Percentiles rank a stretch among this genome's conserved stretches.
Conservation (phyloP, 1,140 invertebrate genomes). For the Arctopsyche grandis region DNA sequence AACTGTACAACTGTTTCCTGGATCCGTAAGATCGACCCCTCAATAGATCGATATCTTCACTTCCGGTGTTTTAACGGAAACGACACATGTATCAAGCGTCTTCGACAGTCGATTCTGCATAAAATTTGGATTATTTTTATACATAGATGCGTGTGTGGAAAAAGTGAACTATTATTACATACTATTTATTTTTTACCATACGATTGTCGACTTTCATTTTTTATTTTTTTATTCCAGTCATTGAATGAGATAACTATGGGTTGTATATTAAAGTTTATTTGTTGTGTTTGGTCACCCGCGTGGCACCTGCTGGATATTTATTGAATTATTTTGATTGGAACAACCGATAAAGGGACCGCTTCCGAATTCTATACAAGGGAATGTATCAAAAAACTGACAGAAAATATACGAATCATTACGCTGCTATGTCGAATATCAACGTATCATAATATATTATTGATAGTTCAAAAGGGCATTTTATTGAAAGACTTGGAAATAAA, state of each 20-base stretch:
- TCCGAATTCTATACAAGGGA: conserved; percentile 38
- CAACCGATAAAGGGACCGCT: conserved; percentile 49
- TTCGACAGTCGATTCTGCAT: neutral
- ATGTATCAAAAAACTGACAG: conserved; percentile 11
- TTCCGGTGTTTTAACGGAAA: conserved; percentile 35
- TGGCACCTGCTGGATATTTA: conserved; percentile 45
- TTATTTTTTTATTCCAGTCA: neutral
- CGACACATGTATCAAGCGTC: conserved; percentile 14
- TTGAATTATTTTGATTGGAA: conserved; percentile 51
- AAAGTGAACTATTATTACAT: too few species aligned
- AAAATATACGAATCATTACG: neutral
- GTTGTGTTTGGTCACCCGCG: conserved; percentile 18
- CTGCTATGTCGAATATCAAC: neutral
- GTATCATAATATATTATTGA: too few species aligned
- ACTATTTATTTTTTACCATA: too few species aligned
- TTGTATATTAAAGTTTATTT: conserved; percentile 34
- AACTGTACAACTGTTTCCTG: conserved; percentile 32
- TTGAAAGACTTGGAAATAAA: too few species aligned
- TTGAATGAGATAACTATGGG: conserved; percentile 18
- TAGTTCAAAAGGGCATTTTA: too few species aligned
- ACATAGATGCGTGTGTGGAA: too few species aligned
- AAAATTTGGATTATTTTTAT: too few species aligned
- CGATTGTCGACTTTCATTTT: neutral
- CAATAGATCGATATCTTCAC: conserved; percentile 30
- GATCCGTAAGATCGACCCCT: neutral